These are phyloP conservation scores for Aphelinus atriplicis DNA, from an alignment of 1,140 invertebrate species.

Conservation along the genomic window DNA sequence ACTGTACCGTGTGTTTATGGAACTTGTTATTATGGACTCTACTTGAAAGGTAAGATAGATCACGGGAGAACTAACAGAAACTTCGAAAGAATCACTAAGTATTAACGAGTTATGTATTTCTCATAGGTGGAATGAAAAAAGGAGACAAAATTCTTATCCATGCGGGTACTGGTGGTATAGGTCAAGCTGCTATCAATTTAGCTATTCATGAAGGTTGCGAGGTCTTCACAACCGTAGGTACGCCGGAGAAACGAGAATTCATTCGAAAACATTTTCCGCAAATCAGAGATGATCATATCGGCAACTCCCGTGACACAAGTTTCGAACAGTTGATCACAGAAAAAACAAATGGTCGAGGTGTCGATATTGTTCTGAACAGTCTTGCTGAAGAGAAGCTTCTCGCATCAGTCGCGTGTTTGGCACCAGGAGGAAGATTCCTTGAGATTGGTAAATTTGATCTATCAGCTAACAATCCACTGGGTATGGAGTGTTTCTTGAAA, in stretches of 20 bases:
- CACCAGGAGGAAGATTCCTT: conserved; percentile 72
- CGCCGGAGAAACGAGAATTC: conserved; percentile 73
- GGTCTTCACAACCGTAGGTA: conserved; percentile 74
- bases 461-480: conserved; percentile 70
- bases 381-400: conserved; percentile 78
- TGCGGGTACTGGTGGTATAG: conserved; percentile 77
- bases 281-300: conserved; percentile 72
- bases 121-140: conserved; percentile 63
- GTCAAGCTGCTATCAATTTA: conserved; percentile 78
- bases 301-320: conserved; percentile 73
- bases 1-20: conserved; percentile 86
- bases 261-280: conserved; percentile 72
- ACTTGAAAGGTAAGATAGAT: conserved; percentile 43
- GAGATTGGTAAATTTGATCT: conserved; percentile 81
- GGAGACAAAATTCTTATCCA: conserved; percentile 76
- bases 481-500: conserved; percentile 79
- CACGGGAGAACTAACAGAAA: background rate
- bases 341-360: conserved; percentile 71
- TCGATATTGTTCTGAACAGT: conserved; percentile 80
- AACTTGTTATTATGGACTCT: conserved; percentile 84
- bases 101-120: background rate
- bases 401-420: conserved; percentile 79
- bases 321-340: conserved; percentile 74
- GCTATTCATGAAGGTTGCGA: conserved; percentile 71
- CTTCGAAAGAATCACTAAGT: too few species aligned